phyloP scores from a whole-genome alignment of 2,797 vertebrate species.

The Mallotus villosus region DNA sequence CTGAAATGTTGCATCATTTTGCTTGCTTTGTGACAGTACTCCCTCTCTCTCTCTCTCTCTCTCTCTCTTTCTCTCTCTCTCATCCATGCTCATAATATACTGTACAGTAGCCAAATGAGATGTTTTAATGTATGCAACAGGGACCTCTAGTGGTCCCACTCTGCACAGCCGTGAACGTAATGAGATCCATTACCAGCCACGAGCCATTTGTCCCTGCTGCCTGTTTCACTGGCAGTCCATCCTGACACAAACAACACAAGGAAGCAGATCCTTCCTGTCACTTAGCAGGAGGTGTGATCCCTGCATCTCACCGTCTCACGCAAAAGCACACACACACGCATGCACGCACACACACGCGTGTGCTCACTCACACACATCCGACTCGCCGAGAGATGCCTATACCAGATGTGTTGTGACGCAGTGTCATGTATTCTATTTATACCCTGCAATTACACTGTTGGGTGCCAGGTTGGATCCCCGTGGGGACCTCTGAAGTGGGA shows the following conservation, averaged over 20 bases:
- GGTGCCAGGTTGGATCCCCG: not conserved
- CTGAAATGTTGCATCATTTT: too few relatives aligned
- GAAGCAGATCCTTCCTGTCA: not conserved
- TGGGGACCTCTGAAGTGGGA: not conserved
- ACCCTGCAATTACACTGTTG: not conserved
- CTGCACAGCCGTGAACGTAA: not conserved
- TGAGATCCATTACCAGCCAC: not conserved
- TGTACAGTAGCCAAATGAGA: not conserved
- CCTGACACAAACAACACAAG: not conserved
- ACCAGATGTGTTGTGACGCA: not conserved
- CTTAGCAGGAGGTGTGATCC: not conserved
- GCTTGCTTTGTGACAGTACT: too few relatives aligned
- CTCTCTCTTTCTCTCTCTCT: too few relatives aligned
- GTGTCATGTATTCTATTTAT: not conserved
- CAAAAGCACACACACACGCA: slow-evolving; percentile 5
- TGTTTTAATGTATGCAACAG: slow-evolving; percentile 65
- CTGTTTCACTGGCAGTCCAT: not conserved
- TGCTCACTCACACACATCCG: not conserved
- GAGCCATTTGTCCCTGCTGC: not conserved
- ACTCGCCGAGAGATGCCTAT: not conserved
- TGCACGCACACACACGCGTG: not conserved
- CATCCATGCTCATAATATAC: not conserved
- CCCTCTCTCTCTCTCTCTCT: not conserved
- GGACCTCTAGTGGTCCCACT: slow-evolving; percentile 63
- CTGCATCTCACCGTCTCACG: slow-evolving; percentile 5